Percentiles rank a stretch among this genome's conserved stretches.
These are phyloP conservation scores for Noturus placidus DNA, from an alignment of 2,113 vertebrate genomes.

Conservation along the genomic window DNA sequence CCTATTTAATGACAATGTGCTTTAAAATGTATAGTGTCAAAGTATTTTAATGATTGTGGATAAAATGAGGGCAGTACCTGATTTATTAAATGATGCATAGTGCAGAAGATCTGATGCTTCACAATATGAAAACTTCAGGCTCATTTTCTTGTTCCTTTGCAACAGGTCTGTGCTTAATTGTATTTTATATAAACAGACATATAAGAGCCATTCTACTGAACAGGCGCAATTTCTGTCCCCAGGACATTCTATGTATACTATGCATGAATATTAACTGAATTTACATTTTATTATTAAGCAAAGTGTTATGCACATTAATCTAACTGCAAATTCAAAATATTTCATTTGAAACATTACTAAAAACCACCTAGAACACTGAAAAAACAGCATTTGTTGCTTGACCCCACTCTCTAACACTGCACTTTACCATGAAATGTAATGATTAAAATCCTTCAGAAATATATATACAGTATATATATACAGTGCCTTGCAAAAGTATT, in stretches of 20 bases:
- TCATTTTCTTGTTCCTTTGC: not conserved
- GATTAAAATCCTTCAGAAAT: too few species aligned
- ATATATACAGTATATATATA: too few species aligned
- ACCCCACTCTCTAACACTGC: too few species aligned
- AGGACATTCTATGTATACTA: too few species aligned
- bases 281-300: too few species aligned
- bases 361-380: not conserved
- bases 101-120: not conserved
- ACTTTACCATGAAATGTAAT: not conserved
- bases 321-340: too few species aligned
- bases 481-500: too few species aligned
- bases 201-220: too few species aligned
- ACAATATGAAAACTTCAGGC: not conserved
- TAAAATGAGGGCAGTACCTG: not conserved
- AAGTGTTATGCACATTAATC: too few species aligned
- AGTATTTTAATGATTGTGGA: not conserved
- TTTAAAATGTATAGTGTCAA: not conserved
- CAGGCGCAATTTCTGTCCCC: too few species aligned
- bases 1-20: constrained; percentile 4
- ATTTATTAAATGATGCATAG: not conserved
- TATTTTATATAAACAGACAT: not conserved
- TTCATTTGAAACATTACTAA: not conserved
- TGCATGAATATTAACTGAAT: too few species aligned
- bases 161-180: not conserved
- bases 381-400: not conserved